phyloP scores from a whole-genome alignment of 1,140 invertebrate genomes.

The Sesamia nonagrioides region DNA sequence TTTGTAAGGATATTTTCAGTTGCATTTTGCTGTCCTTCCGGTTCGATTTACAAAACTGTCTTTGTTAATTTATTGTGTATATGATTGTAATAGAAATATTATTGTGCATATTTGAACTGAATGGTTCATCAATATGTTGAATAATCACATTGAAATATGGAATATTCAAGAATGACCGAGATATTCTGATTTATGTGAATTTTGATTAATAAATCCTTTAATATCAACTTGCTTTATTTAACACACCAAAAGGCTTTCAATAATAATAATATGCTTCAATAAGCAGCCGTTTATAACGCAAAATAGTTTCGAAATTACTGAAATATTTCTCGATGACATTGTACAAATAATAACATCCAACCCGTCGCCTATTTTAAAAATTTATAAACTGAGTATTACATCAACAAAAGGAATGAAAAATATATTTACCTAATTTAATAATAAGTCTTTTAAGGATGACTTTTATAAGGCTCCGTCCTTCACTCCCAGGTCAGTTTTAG shows the following conservation, averaged over 20 bases:
- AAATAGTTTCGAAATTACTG: slow-evolving; percentile 1
- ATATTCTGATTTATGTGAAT: too few species aligned
- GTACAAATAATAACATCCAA: not conserved
- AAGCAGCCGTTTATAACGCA: not conserved
- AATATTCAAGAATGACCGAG: too few species aligned
- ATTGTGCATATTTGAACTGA: too few species aligned
- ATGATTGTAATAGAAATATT: too few species aligned
- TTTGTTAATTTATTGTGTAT: too few species aligned
- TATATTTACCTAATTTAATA: not conserved
- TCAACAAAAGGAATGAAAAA: slow-evolving; percentile 1
- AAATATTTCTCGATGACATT: not conserved
- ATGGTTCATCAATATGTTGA: too few species aligned
- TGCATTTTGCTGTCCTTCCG: too few species aligned
- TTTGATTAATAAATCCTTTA: too few species aligned
- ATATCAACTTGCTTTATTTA: not conserved
- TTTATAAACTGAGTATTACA: slow-evolving; percentile 10
- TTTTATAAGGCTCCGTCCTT: not conserved
- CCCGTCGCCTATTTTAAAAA: too few species aligned
- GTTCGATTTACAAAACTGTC: too few species aligned
- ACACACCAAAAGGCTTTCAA: not conserved
- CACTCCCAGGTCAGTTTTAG: not conserved
- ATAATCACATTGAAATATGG: too few species aligned
- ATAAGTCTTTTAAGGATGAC: not conserved
- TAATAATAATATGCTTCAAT: not conserved
- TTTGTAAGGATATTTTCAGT: not conserved